Base-by-base conservation (phyloP, 2,797 vertebrate genomes). In the Myotis vivesi region DNA sequence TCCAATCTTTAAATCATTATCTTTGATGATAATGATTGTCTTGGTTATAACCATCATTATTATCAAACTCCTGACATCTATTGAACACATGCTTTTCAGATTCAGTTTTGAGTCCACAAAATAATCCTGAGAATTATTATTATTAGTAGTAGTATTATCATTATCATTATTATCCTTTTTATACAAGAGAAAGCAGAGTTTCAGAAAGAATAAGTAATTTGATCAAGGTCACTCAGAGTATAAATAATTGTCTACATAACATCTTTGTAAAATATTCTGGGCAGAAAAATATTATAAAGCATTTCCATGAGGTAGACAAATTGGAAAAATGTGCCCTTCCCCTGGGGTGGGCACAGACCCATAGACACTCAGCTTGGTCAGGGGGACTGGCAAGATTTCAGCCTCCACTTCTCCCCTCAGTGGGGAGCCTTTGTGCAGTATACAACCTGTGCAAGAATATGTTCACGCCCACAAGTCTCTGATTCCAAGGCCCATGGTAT, bases 91-190 rank as follows among this genome's bases (percentile, higher is more conserved):
- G 44, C 33, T 81, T 95, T 91, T 86, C 64, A 84, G 88, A 57
- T 76, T 87, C 90, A 28, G 33, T 92, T 94, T 25, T 64, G 51
- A 96, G 38, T 86, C 51, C 38, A 87, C 71, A 76, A 80, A 94
- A 92, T 91, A 92, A 91, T 75, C 57, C 62, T 36, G 46, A 86
- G 22, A 55, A 85, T 84, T 86, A 68, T 82, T 94, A 28, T 59
- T 68, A 11, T 62, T 87, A 73, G 92, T 87, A 72, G 91, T 83
- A 11, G 33, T 59, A 19, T 84, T 22, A 22, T 68, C 22, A 57
- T 87, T 10, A 49, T 44, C 5, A 75, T 75, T 30, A 51, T 64
- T 30, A 62, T 77, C 59, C 30, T 71, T 92, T 95, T 94, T 41
- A 86, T 28, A 75, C 28, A 66, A 15, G 73, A 76, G 59, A 94